A percentile compares a stretch with the other conserved stretches of the same genome.
Evolutionary conservation across 2,888 invertebrate genomes (phyloP).

Genomic region (Neoitamus cyanurus): DNA sequence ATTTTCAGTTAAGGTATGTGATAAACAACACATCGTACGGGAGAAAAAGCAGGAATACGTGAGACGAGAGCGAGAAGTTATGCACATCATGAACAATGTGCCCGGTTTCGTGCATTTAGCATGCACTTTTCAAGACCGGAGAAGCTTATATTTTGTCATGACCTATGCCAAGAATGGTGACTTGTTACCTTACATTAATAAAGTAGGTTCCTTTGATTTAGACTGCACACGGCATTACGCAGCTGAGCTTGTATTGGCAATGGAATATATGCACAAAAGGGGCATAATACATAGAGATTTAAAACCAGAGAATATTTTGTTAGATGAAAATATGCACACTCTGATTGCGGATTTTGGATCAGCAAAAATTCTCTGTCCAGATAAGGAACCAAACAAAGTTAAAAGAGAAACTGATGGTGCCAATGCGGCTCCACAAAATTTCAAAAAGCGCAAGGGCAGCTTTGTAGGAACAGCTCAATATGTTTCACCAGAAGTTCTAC

Average conservation of each 20-base stretch:
- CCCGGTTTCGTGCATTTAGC: conserved; percentile 94
- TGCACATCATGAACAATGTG: conserved; percentile 84
- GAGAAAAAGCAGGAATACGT: conserved; percentile 95
- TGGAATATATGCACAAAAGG: conserved; percentile 90
- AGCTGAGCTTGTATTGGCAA: conserved; percentile 90
- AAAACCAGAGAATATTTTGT: conserved; percentile 95
- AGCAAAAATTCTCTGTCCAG: conserved; percentile 79
- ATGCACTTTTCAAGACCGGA: conserved; percentile 95
- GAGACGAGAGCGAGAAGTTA: conserved; percentile 92
- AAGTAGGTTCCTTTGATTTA: conserved; percentile 89
- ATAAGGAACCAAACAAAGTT: conserved; percentile 50
- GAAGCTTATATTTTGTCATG: conserved; percentile 93
- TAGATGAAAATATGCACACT: conserved; percentile 96
- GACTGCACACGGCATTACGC: conserved; percentile 93
- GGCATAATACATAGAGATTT: conserved; percentile 95
- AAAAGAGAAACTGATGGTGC: conserved; percentile 51
- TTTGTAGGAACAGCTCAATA: conserved; percentile 99
- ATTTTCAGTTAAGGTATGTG: conserved; percentile 92
- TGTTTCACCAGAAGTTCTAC: conserved; percentile 96
- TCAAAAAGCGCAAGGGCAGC: conserved; percentile 76
- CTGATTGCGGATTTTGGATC: conserved; percentile 98
- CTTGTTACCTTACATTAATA: conserved; percentile 89
- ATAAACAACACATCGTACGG: conserved; percentile 91
- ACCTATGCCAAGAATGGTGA: conserved; percentile 96
- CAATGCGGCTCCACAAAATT: conserved; percentile 38